Evolutionary conservation across 1,140 invertebrate species (phyloP).

Genomic region (Leguminivora glycinivorella): DNA sequence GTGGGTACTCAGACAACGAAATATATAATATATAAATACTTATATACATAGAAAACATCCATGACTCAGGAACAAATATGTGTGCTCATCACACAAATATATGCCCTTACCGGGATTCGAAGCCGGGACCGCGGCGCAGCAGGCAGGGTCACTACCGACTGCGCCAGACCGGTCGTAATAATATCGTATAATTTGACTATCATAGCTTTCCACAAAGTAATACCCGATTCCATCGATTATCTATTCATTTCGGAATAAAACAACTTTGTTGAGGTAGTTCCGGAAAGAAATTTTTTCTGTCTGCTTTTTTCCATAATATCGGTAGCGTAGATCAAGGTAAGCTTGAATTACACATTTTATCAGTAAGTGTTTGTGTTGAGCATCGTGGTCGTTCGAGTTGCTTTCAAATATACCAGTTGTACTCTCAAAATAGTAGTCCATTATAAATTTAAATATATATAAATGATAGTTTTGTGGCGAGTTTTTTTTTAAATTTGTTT

Average conservation of each 20-base stretch:
- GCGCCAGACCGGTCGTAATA: no score
- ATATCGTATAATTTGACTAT: no score
- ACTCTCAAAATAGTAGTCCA: not conserved
- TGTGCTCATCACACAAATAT: no score
- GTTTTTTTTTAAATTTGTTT: not conserved
- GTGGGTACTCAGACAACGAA: no score
- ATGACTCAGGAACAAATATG: no score
- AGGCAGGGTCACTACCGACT: no score
- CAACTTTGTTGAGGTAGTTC: conserved; percentile 2
- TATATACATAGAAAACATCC: no score
- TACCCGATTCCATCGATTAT: no score
- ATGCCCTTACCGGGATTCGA: no score
- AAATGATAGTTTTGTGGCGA: not conserved
- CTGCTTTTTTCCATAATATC: not conserved
- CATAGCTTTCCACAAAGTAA: no score
- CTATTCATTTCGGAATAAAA: conserved; percentile 18
- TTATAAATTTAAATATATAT: not conserved
- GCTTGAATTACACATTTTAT: conserved; percentile 2
- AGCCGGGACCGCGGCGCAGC: no score
- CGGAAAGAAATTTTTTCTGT: not conserved
- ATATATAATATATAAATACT: no score
- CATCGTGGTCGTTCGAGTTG: not conserved
- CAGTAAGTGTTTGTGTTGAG: not conserved
- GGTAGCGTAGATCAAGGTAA: not conserved
- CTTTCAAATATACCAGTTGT: not conserved